Percentiles rank a stretch among this genome's conserved stretches.
phyloP scores from a whole-genome alignment of 2,888 invertebrate genomes.

The Trichacis sp. region DNA sequence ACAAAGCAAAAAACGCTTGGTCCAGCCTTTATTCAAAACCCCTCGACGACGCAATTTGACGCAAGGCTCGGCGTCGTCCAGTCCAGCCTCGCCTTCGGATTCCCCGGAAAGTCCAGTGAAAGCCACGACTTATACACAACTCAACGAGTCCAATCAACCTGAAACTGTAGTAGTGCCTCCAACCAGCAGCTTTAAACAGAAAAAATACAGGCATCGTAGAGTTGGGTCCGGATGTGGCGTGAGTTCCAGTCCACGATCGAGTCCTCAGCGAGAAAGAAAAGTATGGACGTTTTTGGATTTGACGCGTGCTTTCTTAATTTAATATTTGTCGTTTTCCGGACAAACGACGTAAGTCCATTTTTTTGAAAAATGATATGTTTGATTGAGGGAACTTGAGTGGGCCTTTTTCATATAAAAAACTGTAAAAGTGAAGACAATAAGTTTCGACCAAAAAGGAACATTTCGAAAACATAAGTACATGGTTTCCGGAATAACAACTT shows the following conservation, averaged over 20 bases:
- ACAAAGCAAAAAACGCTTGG: conserved; percentile 70
- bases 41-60: conserved; percentile 61
- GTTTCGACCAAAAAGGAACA: no score
- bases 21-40: conserved; percentile 72
- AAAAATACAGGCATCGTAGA: conserved; percentile 73
- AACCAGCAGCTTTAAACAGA: conserved; percentile 64
- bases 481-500: no score
- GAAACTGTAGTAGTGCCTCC: conserved; percentile 70
- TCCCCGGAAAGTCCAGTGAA: conserved; percentile 71
- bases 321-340: no score
- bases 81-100: conserved; percentile 59
- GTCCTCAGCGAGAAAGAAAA: conserved; percentile 72
- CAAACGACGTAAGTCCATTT: no score
- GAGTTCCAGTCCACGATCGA: conserved; percentile 70
- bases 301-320: no score
- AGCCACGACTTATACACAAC: conserved; percentile 74
- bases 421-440: no score
- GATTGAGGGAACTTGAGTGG: no score
- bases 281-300: no score
- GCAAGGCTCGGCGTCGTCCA: conserved; percentile 60
- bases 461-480: no score
- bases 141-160: conserved; percentile 73
- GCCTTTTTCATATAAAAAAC: no score
- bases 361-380: no score
- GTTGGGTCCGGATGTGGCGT: conserved; percentile 75